Percentiles rank a stretch among this genome's conserved stretches.
Conservation (phyloP, 2,888 invertebrate genomes). For the Stramonita haemastoma region DNA sequence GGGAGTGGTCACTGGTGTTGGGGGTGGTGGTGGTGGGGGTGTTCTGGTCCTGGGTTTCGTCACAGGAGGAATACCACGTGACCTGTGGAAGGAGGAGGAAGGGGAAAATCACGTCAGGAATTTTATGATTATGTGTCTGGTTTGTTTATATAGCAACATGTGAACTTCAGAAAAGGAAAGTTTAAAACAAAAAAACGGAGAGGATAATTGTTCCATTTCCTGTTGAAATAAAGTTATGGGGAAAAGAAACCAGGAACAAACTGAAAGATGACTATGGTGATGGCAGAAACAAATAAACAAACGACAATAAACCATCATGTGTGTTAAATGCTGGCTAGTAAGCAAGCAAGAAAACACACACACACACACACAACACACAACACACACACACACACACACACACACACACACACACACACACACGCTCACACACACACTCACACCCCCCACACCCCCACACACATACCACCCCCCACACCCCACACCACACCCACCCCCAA, state of each 20-base stretch:
- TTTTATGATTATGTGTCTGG: too few relatives aligned
- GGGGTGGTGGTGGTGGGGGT: neutral
- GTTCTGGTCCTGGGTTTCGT: neutral
- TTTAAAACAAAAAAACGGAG: too few relatives aligned
- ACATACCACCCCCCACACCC: neutral
- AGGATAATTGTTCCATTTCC: too few relatives aligned
- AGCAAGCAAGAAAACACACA: neutral
- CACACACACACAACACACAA: neutral
- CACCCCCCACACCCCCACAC: neutral
- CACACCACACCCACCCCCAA: neutral
- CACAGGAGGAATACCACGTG: constrained; percentile 36
- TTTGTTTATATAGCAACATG: too few relatives aligned
- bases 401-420: neutral
- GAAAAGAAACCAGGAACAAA: too few relatives aligned
- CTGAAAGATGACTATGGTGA: too few relatives aligned
- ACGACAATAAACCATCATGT: too few relatives aligned
- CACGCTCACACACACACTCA: neutral
- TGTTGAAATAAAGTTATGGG: too few relatives aligned
- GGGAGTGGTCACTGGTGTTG: neutral
- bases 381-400: neutral
- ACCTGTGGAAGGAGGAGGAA: neutral
- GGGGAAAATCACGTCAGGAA: neutral
- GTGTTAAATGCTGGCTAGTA: too few relatives aligned
- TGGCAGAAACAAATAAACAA: too few relatives aligned
- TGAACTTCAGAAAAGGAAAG: too few relatives aligned